Evolutionary conservation across 2,888 invertebrate genomes (phyloP).

Genomic region (Monochamus alternatus): DNA sequence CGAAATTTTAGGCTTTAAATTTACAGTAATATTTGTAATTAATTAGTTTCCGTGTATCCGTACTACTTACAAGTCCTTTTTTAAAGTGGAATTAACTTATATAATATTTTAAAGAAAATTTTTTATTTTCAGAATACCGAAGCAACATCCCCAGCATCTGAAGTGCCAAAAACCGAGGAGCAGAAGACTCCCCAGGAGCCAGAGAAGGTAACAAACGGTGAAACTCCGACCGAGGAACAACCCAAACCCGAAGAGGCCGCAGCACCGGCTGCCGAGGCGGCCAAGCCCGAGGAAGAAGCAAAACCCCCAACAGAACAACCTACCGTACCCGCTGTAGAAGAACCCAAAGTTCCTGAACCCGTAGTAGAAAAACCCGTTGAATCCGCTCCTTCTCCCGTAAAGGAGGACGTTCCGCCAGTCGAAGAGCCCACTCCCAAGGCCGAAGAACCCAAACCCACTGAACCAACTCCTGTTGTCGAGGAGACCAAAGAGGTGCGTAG

Average conservation of each 20-base stretch:
- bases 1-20: too few species aligned
- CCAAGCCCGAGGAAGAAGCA: constrained; percentile 35
- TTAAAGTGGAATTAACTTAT: background rate
- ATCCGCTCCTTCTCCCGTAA: constrained; percentile 58
- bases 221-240: constrained; percentile 49
- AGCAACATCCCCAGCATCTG: constrained; percentile 64
- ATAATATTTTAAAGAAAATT: background rate
- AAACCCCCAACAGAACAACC: constrained; percentile 43
- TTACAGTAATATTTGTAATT: too few species aligned
- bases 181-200: constrained; percentile 47
- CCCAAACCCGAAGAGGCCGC: constrained; percentile 44
- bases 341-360: constrained; percentile 53
- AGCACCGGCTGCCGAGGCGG: constrained; percentile 22
- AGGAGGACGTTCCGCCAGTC: constrained; percentile 53
- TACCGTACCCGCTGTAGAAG: constrained; percentile 47
- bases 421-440: constrained; percentile 52
- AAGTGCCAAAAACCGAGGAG: constrained; percentile 64
- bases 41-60: too few species aligned
- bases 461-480: constrained; percentile 55
- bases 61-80: background rate
- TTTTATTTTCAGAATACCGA: constrained; percentile 65
- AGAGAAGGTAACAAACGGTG: constrained; percentile 54
- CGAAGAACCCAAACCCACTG: constrained; percentile 53
- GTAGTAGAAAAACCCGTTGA: constrained; percentile 51
- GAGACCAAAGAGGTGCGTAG: constrained; percentile 74